Conservation (phyloP, 2,888 invertebrate species). For the Mycalesis mineus region DNA sequence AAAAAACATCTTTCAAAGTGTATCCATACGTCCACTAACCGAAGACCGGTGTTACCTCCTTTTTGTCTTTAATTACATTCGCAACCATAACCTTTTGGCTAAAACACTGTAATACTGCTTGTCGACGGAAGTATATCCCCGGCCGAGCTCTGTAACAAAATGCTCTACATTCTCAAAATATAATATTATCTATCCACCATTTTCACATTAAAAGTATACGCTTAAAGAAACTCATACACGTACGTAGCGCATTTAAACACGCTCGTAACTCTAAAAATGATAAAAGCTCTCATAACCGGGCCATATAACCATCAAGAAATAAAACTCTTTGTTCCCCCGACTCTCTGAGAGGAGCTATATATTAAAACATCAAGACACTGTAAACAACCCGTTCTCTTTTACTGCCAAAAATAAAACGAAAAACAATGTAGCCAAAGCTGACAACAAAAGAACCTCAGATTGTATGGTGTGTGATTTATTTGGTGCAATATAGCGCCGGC, state of each 20-base stretch:
- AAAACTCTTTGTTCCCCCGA: conserved; percentile 7
- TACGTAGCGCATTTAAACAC: background rate
- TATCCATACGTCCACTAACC: too few relatives aligned
- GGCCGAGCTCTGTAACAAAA: too few relatives aligned
- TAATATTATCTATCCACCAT: too few relatives aligned
- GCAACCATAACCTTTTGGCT: too few relatives aligned
- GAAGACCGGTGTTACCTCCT: too few relatives aligned
- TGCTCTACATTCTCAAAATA: too few relatives aligned
- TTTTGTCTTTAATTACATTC: too few relatives aligned
- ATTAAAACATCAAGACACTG: conserved; percentile 20
- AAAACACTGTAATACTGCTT: too few relatives aligned
- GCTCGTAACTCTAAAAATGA: background rate
- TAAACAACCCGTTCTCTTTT: conserved; percentile 20
- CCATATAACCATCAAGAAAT: conserved; percentile 5
- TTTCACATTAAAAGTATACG: background rate
- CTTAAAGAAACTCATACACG: background rate
- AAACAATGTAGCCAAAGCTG: conserved; percentile 26
- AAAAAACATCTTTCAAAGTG: too few relatives aligned
- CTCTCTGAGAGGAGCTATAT: conserved; percentile 9
- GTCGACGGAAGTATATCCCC: too few relatives aligned
- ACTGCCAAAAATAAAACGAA: conserved; percentile 24
- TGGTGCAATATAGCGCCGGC: conserved; percentile 29
- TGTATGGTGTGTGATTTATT: conserved; percentile 31
- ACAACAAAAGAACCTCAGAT: conserved; percentile 30
- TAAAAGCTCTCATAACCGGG: background rate